Conservation (phyloP, 30 jellyfish, hydroid and myxozoan genomes). For the Chrysaora quinquecirrha region DNA sequence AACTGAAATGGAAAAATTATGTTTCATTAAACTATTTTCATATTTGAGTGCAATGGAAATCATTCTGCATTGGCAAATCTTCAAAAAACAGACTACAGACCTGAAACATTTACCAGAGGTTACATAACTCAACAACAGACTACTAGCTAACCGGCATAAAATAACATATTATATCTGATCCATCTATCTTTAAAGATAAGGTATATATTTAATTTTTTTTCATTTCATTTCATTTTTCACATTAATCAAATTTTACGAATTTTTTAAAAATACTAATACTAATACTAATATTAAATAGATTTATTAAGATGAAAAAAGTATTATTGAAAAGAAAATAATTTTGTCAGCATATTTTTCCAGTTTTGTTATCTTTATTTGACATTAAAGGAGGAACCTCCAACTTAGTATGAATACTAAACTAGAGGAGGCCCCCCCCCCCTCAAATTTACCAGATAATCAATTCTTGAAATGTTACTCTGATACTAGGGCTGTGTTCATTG, state of each 20-base stretch:
- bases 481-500: constrained; percentile 13
- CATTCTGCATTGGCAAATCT: background rate
- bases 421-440: constrained; percentile 31
- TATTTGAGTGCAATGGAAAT: background rate
- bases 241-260: constrained; percentile 7
- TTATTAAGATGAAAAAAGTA: background rate
- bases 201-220: too few species aligned
- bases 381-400: constrained; percentile 11
- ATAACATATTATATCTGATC: background rate
- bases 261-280: constrained; percentile 2
- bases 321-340: constrained; percentile 13
- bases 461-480: constrained; percentile 2
- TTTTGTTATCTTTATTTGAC: background rate
- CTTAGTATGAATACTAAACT: constrained; percentile 3
- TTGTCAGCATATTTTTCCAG: constrained; percentile 9
- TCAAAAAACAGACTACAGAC: background rate
- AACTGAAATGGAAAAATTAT: too few species aligned
- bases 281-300: background rate
- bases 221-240: constrained; percentile 6
- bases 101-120: background rate
- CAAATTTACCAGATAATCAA: constrained; percentile 9
- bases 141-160: background rate
- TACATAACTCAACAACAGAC: background rate
- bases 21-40: background rate
- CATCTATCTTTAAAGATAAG: background rate